A percentile compares a stretch with the other conserved stretches of the same genome.
Evolutionary conservation across 2,797 vertebrate genomes (phyloP).

Genomic region (Capromys pilorides): DNA sequence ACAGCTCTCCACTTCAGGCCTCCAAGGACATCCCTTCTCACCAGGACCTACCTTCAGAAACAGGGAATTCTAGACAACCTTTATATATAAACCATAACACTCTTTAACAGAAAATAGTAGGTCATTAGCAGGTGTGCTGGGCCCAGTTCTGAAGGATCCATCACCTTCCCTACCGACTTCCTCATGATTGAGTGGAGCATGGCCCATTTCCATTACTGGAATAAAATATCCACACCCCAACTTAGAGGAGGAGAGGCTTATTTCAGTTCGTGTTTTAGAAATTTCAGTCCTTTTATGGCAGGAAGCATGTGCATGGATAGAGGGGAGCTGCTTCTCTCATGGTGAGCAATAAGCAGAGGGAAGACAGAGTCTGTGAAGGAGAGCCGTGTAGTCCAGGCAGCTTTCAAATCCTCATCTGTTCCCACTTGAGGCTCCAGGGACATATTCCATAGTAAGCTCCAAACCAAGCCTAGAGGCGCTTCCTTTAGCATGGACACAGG

Average conservation of each 20-base stretch:
- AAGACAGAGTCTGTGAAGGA: too few relatives aligned
- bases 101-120: background rate
- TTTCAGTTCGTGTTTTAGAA: background rate
- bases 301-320: too few relatives aligned
- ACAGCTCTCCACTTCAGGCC: background rate
- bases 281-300: background rate
- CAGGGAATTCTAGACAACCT: background rate
- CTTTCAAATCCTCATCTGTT: background rate
- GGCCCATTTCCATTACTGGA: background rate
- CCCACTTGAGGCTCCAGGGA: background rate
- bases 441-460: fast-evolving
- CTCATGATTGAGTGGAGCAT: background rate
- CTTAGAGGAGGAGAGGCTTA: background rate
- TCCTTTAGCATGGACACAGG: background rate
- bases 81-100: background rate
- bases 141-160: background rate
- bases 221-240: background rate
- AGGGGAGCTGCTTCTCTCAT: background rate
- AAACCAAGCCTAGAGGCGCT: background rate
- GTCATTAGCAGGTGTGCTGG: background rate
- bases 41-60: background rate
- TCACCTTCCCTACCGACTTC: background rate
- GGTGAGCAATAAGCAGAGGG: background rate
- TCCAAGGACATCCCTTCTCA: background rate
- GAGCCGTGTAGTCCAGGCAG: too few relatives aligned